A percentile compares a stretch with the other conserved stretches of the same genome.
These are phyloP conservation scores for Microtus pennsylvanicus DNA, from an alignment of 2,113 vertebrate species.

Conservation along the genomic window DNA sequence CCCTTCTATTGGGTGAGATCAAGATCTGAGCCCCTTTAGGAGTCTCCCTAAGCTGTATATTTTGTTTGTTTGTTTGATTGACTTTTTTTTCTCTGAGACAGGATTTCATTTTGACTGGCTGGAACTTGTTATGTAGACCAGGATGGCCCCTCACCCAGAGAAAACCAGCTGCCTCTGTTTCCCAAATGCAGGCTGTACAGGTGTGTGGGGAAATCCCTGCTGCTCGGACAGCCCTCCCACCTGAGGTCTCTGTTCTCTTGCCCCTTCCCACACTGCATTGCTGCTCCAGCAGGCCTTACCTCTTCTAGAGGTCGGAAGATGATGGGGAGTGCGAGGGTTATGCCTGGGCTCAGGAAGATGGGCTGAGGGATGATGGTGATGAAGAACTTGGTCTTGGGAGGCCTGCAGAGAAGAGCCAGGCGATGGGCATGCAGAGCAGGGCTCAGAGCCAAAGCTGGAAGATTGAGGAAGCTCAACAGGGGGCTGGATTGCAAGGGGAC, in stretches of 20 bases:
- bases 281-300: constrained; percentile 84
- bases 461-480: not conserved
- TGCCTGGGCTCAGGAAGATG: constrained; percentile 92
- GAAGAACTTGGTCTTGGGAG: constrained; percentile 92
- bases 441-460: not conserved
- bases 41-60: not conserved
- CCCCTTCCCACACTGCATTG: not conserved
- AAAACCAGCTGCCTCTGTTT: not conserved
- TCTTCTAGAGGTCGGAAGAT: constrained; percentile 92
- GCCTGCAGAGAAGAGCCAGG: constrained; percentile 82
- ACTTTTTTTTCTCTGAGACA: not conserved
- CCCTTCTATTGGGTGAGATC: not conserved
- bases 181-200: no score
- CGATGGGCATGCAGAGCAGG: not conserved
- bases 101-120: not conserved
- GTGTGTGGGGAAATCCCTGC: not conserved
- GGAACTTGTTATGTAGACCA: not conserved
- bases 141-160: not conserved
- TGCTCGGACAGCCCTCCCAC: not conserved
- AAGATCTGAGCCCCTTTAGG: not conserved
- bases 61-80: not conserved
- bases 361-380: constrained; percentile 87
- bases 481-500: fast-evolving
- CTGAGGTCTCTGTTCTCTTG: not conserved
- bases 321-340: constrained; percentile 90